A percentile compares a stretch with the other conserved stretches of the same genome.
phyloP scores from a whole-genome alignment of 2,113 vertebrate genomes.

The Megaceryle maxima region DNA sequence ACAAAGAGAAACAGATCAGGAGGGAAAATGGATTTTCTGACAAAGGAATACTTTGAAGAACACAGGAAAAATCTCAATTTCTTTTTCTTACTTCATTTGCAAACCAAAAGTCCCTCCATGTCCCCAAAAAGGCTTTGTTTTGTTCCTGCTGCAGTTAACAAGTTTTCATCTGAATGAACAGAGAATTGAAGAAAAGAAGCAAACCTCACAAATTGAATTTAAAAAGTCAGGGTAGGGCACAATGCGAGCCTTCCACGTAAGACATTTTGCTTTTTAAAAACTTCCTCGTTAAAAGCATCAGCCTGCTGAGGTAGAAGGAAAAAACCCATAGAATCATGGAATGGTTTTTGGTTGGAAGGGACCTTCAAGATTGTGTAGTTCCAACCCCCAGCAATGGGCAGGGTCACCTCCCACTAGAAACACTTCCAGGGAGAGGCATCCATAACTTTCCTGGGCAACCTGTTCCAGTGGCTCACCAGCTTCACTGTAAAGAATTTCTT shows the following conservation, averaged over 20 bases:
- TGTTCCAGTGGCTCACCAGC: no score
- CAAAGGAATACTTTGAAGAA: background rate
- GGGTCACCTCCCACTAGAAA: no score
- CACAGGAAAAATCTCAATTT: background rate
- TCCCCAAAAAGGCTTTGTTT: background rate
- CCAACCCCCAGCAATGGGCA: no score
- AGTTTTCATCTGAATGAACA: background rate
- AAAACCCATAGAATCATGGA: background rate
- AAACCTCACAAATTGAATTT: background rate
- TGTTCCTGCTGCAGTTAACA: background rate
- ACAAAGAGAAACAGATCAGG: background rate
- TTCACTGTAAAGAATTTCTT: no score
- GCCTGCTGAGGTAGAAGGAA: background rate
- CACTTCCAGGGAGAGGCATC: no score
- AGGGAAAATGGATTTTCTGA: constrained; percentile 35
- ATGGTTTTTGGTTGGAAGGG: no score
- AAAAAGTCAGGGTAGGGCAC: background rate
- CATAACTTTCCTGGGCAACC: no score
- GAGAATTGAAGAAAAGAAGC: background rate
- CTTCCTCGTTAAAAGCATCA: background rate
- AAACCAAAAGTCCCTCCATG: background rate
- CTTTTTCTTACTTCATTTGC: constrained; percentile 13
- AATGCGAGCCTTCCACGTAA: background rate
- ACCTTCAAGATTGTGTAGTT: no score
- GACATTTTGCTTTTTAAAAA: background rate